A percentile compares a stretch with the other conserved stretches of the same genome.
These are phyloP conservation scores for Atopsyche davidsoni DNA, from an alignment of 1,140 invertebrate genomes.

Conservation along the genomic window DNA sequence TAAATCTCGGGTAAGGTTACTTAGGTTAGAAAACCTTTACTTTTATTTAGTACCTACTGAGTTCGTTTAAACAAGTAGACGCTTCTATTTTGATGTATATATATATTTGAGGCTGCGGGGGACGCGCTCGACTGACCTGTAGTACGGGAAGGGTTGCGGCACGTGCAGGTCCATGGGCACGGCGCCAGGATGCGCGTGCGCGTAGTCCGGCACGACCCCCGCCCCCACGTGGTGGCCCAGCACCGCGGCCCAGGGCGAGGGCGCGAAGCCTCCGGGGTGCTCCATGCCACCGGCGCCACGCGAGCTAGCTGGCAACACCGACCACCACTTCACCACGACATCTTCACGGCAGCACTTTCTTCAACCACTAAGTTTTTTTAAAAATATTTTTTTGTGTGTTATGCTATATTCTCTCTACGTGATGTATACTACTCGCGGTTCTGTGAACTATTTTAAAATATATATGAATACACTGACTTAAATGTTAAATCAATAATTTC, in stretches of 20 bases:
- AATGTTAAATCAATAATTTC: too few species aligned
- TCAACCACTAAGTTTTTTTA: not conserved
- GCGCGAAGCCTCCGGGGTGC: slow-evolving; percentile 60
- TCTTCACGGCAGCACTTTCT: not conserved
- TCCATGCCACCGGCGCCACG: slow-evolving; percentile 56
- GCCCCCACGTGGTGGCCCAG: slow-evolving; percentile 56
- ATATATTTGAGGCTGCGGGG: not conserved
- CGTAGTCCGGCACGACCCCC: slow-evolving; percentile 58
- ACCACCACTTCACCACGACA: not conserved
- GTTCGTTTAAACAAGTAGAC: too few species aligned
- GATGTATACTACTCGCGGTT: not conserved
- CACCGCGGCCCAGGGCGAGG: slow-evolving; percentile 64
- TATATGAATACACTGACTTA: too few species aligned
- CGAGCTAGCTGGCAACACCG: too few species aligned
- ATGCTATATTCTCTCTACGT: not conserved
- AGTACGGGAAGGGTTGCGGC: slow-evolving; percentile 80
- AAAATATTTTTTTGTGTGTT: not conserved
- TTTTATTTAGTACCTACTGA: too few species aligned
- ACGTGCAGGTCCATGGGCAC: slow-evolving; percentile 83
- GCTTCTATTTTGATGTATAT: too few species aligned
- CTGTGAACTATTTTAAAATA: too few species aligned
- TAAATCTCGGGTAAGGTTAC: too few species aligned
- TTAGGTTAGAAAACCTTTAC: too few species aligned
- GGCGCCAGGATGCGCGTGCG: slow-evolving; percentile 52
- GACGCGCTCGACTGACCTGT: slow-evolving; percentile 68